Conservation (phyloP, 2,888 invertebrate genomes). For the Ypsolopha sequella region DNA sequence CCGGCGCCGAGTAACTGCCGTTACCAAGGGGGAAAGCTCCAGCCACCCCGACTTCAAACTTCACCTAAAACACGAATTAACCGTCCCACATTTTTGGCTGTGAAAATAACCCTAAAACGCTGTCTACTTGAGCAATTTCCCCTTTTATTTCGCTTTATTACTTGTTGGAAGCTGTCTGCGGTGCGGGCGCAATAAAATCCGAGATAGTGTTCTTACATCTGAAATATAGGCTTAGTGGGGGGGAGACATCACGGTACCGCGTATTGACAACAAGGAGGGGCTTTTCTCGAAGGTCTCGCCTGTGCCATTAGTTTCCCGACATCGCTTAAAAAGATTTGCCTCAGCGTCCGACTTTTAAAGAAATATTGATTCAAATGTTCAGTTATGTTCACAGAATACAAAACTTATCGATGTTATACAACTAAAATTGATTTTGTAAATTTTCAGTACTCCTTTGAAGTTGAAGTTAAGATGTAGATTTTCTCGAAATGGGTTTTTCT, state of each 20-base stretch:
- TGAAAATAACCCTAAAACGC: neutral
- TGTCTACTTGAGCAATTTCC: neutral
- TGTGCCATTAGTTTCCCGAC: slow-evolving; percentile 69
- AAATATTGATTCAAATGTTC: neutral
- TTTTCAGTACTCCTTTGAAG: too few species aligned
- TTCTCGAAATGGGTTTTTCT: too few species aligned
- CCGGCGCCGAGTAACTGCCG: slow-evolving; percentile 27
- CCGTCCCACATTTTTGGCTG: neutral
- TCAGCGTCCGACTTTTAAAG: slow-evolving; percentile 13
- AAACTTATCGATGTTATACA: neutral
- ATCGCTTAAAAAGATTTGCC: slow-evolving; percentile 69
- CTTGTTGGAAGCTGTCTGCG: slow-evolving; percentile 31
- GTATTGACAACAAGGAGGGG: slow-evolving; percentile 71
- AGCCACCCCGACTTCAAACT: neutral
- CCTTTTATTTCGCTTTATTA: slow-evolving; percentile 29
- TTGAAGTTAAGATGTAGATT: too few species aligned
- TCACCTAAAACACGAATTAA: neutral
- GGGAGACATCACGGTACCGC: slow-evolving; percentile 63
- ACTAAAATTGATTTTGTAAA: too few species aligned
- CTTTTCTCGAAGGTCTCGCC: slow-evolving; percentile 67
- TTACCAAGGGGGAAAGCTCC: slow-evolving; percentile 16
- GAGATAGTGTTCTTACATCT: slow-evolving; percentile 58
- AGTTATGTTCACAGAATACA: neutral
- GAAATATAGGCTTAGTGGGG: slow-evolving; percentile 66
- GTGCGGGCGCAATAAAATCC: slow-evolving; percentile 50